These are phyloP conservation scores for Strigops habroptila DNA, from an alignment of 2,113 vertebrate genomes.

Conservation along the genomic window DNA sequence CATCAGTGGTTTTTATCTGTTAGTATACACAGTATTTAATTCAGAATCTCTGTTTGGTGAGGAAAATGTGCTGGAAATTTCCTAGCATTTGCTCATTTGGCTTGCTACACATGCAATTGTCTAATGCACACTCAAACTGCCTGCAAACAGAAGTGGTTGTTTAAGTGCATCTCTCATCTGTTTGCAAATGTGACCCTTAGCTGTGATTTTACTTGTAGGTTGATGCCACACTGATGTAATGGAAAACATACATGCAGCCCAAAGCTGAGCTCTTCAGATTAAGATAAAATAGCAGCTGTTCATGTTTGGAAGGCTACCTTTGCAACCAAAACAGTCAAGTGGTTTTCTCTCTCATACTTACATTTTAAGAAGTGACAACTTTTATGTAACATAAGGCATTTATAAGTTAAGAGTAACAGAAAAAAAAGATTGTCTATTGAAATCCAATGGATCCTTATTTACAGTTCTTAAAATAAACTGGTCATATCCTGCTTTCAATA, in stretches of 20 bases:
- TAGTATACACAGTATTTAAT: neutral
- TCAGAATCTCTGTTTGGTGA: neutral
- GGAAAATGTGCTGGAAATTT: neutral
- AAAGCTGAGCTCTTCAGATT: neutral
- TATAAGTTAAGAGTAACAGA: neutral
- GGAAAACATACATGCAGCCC: neutral
- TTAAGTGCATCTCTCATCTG: neutral
- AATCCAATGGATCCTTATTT: neutral
- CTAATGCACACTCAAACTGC: neutral
- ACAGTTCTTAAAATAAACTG: neutral
- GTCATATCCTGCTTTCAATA: neutral
- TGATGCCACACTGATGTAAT: neutral
- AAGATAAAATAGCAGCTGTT: neutral
- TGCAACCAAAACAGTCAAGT: neutral
- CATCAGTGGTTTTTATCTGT: neutral
- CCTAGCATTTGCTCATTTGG: neutral
- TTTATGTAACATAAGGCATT: neutral
- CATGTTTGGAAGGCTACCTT: neutral
- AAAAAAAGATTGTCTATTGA: neutral
- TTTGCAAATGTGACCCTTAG: neutral
- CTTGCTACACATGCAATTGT: neutral
- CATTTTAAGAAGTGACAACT: neutral
- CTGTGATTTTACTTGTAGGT: neutral
- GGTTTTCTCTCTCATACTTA: neutral
- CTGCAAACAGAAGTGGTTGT: neutral